Evolutionary conservation across 2,888 invertebrate genomes (phyloP), one percentile per base, ranked within the genome.

Genomic region (Epinotia nisella): DNA sequence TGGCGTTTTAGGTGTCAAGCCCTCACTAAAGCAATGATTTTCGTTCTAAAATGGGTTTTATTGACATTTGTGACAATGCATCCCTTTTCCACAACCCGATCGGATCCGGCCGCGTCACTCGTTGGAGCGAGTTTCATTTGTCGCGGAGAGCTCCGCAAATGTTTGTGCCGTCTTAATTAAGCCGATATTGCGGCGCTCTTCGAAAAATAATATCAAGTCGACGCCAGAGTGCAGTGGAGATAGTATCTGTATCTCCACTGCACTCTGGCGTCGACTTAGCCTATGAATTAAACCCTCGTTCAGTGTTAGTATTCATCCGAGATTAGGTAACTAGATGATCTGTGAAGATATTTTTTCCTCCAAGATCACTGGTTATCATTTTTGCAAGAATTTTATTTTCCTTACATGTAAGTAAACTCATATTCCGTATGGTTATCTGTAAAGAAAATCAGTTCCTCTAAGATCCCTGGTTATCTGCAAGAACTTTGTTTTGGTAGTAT

Each of bases 131-230:
- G 61, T 55, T 61, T 72, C 72, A 72, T 68, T 68, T 62, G 61
- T 66, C 45, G 41, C 66, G 19, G 72, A 72, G 72, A 61, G 72
- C 67, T 62, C 24, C 49, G 72, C 72, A 72, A 72, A 72, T 72
- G 72, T 72, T 72, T 72, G 67, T 39, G 9, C 55, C n/a, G 55
- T 41, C 45, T 61, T 72, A 72, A 72, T 72, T 72, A 72, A 67
- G 67, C 61, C 72, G 72, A 72, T 72, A 72, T 72, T 67, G 71
- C 71, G 61, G 67, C 19, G 61, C 67, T 35, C 71, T 67, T 49
- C 49, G 45, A 72, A 72, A 71, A 72, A 72, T 72, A 71, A 71
- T 67, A 61, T 60, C 19, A 49, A 61, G 53, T 66, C 66, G 70
- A 51, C 59, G 59, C 53, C 58, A 17, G 35, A 55, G 71, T 66